Evolutionary conservation across 35 echinoderm and acorn worm genomes (phyloP), one percentile per base, ranked within the genome.

Genomic region (Stichopus chloronotus): DNA sequence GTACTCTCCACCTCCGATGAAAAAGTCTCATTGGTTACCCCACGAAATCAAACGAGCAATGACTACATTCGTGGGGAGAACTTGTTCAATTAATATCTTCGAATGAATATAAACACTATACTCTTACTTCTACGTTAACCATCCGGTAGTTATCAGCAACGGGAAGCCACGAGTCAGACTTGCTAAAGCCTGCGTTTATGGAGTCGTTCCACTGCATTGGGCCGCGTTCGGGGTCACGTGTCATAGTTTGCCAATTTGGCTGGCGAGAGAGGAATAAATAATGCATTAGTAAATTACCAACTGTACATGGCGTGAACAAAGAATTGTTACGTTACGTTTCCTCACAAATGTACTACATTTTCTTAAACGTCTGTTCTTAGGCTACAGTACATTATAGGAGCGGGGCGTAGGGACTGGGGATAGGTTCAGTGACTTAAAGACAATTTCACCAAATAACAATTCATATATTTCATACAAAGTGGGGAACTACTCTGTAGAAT

Each of bases 201-300:
- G 83, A 76, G 12, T 82, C 25, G 59, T 69, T 91, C 97, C 97
- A 99, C 56, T 99, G 97, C 97, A 99, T 99, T 13, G 97, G 95
- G 25, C 93, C 94, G 0, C 94, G 88, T 76, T 93, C 87, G 55
- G 87, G 92, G 77, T 99, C 97, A 71, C 97, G 92, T 8, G 97
- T 96, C 85, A 95, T 96, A 19, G n/a, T 24, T 30, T 68, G 8
- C 94, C 94, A 95, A 13, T 94, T 69, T 12, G 59, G 57, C 95
- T 96, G 79, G 11, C 55, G 60, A 88, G 6, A 16, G 8, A 12
- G 79, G 7, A 92, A 43, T 43, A 43, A 43, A 43, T 43, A 43
- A 43, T 43, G 3, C 3, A 43, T 43, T 43, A 56, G 68, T 25
- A 56, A 56, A 69, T 19, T 9, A 83, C 9, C 30, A 8, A 5